Base-by-base conservation (phyloP, 2,888 invertebrate genomes). In the Dioctria rufipes region DNA sequence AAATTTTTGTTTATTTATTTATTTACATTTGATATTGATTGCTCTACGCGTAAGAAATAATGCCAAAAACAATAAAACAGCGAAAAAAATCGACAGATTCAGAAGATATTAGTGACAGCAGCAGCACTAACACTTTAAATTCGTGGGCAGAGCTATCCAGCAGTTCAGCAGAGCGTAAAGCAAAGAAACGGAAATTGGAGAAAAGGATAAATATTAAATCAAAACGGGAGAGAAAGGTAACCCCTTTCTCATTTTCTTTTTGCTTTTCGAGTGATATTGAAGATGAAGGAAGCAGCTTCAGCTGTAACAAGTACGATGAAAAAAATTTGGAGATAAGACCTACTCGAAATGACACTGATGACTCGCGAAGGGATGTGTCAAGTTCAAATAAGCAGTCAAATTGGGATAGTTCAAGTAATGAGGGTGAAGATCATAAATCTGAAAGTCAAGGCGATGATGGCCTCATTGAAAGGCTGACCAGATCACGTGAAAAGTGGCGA, bases 391-490 rank as follows among this genome's bases (percentile, higher is more conserved):
- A 77, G 71, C 85, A 85, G 58, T 87, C 87, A 5, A 87, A 86
- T 65, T 87, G 87, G 87, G 87, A 87, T 25, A 87, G 87, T 75
- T 87, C 84, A 2, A 82, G 82, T 40, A 46, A 63, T 4, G 77
- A 77, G 4, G 11, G 46, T 3, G 77, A 77, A 2, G 63, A 63
- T 0, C 11, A 37, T 11, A 63, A 39, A 25, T 1, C 46, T 3
- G 77, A 77, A 11, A 77, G 77, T n/a, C 11, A 25, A 5, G 43
- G 63, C 9, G 13, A 63, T n/a, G 63, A 43, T 13, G 58, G 58
- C 40, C 8, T 51, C 58, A 39, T 39, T 37, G 73, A 58, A 5
- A 54, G 58, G 5, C 11, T 11, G 4, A n/a, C 6, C n/a, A 54
- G 54, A n/a, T 8, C 4, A 11, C 54, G 54, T 4, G 8, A 11